Evolutionary conservation across 1,140 invertebrate species (phyloP), one percentile per base, ranked within the genome.

Genomic region (Drosophila malerkotliana): DNA sequence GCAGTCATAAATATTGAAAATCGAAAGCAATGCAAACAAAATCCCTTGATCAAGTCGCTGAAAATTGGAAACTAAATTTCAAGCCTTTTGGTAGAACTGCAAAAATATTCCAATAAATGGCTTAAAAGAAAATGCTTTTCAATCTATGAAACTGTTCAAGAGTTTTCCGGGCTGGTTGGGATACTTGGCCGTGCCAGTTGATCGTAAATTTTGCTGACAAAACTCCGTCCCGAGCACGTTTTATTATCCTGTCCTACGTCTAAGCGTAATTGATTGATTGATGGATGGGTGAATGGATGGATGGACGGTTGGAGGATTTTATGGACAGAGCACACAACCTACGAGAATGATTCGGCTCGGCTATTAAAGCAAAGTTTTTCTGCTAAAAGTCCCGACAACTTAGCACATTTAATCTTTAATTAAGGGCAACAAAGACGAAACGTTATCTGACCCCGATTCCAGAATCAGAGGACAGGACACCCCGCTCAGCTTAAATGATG

Each of bases 261-360:
- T 73, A 81, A 85, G 77, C 78, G 82, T 82, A 85, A 87, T 85
- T 85, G 83, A 85, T 85, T 87, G 82, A 85, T 82, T 85, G 82
- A 85, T 85, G 64, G 81, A 64, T 79, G 51, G 75, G 58, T 83
- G 57, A 53, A 51, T 77, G 75, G 45, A 12, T 64, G 56, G 56
- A 34, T 37, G 49, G 62, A 34, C 30, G 60, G 26, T 7, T 28
- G 26, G 26, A 6, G 26, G 5, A 28, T 28, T 28, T 28, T 28
- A 56, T 69, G 56, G 52, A 48, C 52, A 53, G 24, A 39, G 32
- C 78, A 67, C 47, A 39, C 26, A 58, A 1, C 30, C 51, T 2
- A 51, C 4, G 41, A n/a, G 28, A 7, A 32, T 48, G 9, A 53
- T 2, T 26, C 26, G 30, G 64, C 32, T 28, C 45, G 44, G 28